phyloP scores from a whole-genome alignment of 1,140 invertebrate species.

The Gryllus bimaculatus region DNA sequence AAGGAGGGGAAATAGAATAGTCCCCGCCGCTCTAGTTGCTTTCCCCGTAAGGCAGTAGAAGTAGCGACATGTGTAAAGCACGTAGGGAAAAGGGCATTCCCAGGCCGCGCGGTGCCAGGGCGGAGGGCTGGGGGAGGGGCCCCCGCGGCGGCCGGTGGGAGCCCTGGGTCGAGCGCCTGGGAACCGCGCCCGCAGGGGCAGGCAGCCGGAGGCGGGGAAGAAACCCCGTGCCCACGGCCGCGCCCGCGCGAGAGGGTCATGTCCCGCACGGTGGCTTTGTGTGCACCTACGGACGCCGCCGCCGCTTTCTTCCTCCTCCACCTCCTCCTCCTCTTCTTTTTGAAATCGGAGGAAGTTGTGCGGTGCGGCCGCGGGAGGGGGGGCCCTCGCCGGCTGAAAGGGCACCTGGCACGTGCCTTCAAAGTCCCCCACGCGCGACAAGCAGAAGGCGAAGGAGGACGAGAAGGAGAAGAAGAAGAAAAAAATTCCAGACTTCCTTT shows the following conservation, averaged over 20 bases:
- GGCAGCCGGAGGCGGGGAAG: neutral
- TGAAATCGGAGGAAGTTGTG: neutral
- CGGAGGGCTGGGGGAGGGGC: no score
- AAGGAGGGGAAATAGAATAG: no score
- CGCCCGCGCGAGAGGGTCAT: neutral
- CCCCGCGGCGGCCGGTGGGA: no score
- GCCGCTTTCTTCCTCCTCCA: no score
- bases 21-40: no score
- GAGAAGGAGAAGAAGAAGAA: neutral
- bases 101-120: no score
- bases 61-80: no score
- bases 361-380: no score
- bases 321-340: neutral
- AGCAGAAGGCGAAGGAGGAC: neutral
- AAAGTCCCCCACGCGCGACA: neutral
- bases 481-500: neutral
- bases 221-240: neutral
- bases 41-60: no score
- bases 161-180: neutral
- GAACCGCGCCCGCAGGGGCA: neutral
- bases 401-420: neutral
- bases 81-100: no score
- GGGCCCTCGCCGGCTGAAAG: neutral
- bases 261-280: neutral
- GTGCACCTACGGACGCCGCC: neutral